phyloP scores from a whole-genome alignment of 2,797 vertebrate genomes.

The Xerus rutilus region DNA sequence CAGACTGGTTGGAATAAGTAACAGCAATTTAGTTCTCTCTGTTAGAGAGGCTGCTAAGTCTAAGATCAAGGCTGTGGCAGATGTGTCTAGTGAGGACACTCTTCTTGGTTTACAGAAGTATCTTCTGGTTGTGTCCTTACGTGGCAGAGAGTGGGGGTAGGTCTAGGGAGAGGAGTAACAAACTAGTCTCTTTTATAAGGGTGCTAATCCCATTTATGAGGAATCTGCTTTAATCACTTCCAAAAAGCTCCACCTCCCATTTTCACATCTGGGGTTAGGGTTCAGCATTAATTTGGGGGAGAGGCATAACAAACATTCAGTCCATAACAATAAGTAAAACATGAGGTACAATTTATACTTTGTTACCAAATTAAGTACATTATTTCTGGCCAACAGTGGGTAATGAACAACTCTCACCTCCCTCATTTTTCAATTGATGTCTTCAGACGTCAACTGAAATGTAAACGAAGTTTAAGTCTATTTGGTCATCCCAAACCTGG shows the following conservation, averaged over 20 bases:
- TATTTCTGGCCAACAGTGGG: neutral
- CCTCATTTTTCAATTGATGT: conserved; percentile 7
- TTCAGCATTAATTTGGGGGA: neutral
- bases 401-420: neutral
- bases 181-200: neutral
- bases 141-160: neutral
- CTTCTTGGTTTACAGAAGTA: neutral
- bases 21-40: neutral
- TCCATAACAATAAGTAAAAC: conserved; percentile 18
- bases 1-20: neutral
- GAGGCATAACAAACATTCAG: neutral
- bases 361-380: neutral
- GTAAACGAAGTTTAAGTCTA: neutral
- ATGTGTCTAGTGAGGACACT: neutral
- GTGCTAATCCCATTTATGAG: neutral
- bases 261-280: neutral
- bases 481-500: neutral
- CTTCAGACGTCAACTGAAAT: conserved; percentile 18
- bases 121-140: neutral
- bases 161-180: neutral
- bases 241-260: neutral
- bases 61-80: neutral
- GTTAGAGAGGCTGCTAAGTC: neutral
- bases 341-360: neutral
- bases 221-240: neutral